Conservation (phyloP, 2,888 invertebrate species). For the Aspidiotus rigidus region DNA sequence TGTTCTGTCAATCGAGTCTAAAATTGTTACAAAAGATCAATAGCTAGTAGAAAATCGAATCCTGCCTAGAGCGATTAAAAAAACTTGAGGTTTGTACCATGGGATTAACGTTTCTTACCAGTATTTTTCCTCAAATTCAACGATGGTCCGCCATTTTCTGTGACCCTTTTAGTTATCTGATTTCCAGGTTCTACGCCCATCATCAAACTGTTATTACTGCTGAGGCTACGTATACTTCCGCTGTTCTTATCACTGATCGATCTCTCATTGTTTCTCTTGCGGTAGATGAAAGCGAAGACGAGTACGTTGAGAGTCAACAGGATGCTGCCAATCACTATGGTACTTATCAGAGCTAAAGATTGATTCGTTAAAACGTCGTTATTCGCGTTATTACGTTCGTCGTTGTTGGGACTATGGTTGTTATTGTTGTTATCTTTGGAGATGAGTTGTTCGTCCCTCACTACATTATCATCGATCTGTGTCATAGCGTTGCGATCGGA, state of each 20-base stretch:
- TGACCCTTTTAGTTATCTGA: conserved; percentile 8
- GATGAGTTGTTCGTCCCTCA: conserved; percentile 38
- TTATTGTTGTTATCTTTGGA: conserved; percentile 38
- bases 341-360: conserved; percentile 84
- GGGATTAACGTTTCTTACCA: conserved; percentile 3
- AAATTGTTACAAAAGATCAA: too few species aligned
- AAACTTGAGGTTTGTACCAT: too few species aligned
- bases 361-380: conserved; percentile 62
- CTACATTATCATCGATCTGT: conserved; percentile 36
- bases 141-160: conserved; percentile 26
- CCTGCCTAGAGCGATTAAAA: too few species aligned
- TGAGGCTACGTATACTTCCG: conserved; percentile 21
- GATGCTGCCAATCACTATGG: conserved; percentile 84
- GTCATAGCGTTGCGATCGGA: conserved; percentile 35
- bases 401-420: conserved; percentile 44
- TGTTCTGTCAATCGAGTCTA: too few species aligned
- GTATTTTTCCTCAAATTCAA: conserved; percentile 17
- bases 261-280: conserved; percentile 50
- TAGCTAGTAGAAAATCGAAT: too few species aligned
- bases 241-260: conserved; percentile 27
- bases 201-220: conserved; percentile 23
- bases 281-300: conserved; percentile 76
- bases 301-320: conserved; percentile 69
- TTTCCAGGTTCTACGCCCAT: conserved; percentile 15
- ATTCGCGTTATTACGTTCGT: conserved; percentile 44